phyloP scores from a whole-genome alignment of 2,797 vertebrate genomes.

The Gallinago stenura region DNA sequence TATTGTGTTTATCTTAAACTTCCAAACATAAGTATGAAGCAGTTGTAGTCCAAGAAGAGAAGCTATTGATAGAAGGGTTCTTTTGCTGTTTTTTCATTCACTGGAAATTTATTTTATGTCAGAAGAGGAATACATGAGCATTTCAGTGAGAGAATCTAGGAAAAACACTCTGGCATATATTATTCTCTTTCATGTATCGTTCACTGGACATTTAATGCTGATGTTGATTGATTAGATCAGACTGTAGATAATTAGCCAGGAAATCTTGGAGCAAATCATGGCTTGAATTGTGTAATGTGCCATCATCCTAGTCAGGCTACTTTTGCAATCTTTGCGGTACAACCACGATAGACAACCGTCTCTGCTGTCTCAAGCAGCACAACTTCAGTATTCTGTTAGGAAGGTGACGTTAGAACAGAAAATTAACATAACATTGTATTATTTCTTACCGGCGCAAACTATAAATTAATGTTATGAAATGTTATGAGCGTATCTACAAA shows the following conservation, averaged over 20 bases:
- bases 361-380: background rate
- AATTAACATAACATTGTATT: conserved; percentile 69
- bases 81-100: conserved; percentile 2
- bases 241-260: conserved; percentile 41
- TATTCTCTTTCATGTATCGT: background rate
- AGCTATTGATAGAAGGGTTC: background rate
- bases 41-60: background rate
- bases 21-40: background rate
- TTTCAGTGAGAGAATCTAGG: background rate
- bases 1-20: conserved; percentile 12
- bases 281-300: background rate
- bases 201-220: conserved; percentile 6
- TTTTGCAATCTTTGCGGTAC: conserved; percentile 40
- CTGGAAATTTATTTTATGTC: conserved; percentile 14
- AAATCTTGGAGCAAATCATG: conserved; percentile 5
- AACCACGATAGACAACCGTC: conserved; percentile 28
- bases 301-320: conserved; percentile 1
- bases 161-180: background rate
- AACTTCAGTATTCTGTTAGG: conserved; percentile 42
- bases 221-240: conserved; percentile 39
- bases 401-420: conserved; percentile 38
- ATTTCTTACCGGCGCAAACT: conserved; percentile 59
- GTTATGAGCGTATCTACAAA: conserved; percentile 69
- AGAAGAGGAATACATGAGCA: background rate
- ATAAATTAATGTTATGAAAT: conserved; percentile 78